A percentile compares a stretch with the other conserved stretches of the same genome.
These are phyloP conservation scores for Amphipyra berbera DNA, from an alignment of 2,888 invertebrate species.

Conservation along the genomic window DNA sequence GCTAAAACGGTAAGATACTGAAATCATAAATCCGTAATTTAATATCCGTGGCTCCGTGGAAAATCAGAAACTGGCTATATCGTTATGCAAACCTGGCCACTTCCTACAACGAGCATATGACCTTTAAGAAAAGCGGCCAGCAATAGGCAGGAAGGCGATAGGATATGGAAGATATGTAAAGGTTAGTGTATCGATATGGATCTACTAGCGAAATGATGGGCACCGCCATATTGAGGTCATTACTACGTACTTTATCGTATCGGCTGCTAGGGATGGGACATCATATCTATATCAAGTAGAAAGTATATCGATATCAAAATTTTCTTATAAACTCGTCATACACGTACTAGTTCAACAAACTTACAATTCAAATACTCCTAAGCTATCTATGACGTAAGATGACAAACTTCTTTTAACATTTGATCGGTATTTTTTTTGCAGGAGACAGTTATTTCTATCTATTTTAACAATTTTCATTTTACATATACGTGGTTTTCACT, in stretches of 20 bases:
- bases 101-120: slow-evolving; percentile 10
- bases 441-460: too few relatives aligned
- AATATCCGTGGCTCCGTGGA: neutral
- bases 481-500: too few relatives aligned
- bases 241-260: slow-evolving; percentile 65
- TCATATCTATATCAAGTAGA: slow-evolving; percentile 8
- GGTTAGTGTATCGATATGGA: slow-evolving; percentile 69
- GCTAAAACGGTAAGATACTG: too few relatives aligned
- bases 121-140: slow-evolving; percentile 21
- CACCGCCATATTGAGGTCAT: slow-evolving; percentile 70
- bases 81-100: slow-evolving; percentile 1
- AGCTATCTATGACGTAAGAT: too few relatives aligned
- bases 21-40: too few relatives aligned
- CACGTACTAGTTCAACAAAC: too few relatives aligned
- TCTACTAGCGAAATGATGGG: slow-evolving; percentile 71
- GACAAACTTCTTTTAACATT: too few relatives aligned
- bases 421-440: too few relatives aligned
- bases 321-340: too few relatives aligned
- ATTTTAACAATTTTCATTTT: too few relatives aligned
- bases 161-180: slow-evolving; percentile 61
- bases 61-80: neutral
- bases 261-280: slow-evolving; percentile 47
- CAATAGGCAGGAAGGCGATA: slow-evolving; percentile 26
- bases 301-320: neutral
- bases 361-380: too few relatives aligned